Percentiles rank a stretch among this genome's conserved stretches.
Evolutionary conservation across 2,113 vertebrate genomes (phyloP).

Genomic region (Tricholaema leucomelas): DNA sequence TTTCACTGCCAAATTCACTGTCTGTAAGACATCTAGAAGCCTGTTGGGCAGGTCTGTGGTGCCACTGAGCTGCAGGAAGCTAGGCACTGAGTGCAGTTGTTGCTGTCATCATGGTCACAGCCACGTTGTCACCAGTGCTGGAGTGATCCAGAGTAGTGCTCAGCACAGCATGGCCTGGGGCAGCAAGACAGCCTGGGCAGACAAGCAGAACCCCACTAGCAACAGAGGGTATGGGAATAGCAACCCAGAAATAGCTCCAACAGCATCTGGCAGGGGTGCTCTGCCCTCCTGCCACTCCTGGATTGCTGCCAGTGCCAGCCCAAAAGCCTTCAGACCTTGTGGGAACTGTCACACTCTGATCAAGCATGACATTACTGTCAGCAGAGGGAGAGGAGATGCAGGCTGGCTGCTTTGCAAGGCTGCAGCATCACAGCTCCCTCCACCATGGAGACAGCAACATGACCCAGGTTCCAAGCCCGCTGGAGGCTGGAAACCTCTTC

Average conservation of each 20-base stretch:
- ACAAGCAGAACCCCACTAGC: neutral
- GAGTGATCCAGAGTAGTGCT: neutral
- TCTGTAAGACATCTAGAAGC: neutral
- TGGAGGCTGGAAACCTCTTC: neutral
- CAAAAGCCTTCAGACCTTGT: neutral
- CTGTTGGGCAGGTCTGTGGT: neutral
- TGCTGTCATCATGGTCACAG: neutral
- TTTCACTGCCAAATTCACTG: neutral
- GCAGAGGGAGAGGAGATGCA: neutral
- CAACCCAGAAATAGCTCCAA: neutral
- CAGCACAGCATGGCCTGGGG: neutral
- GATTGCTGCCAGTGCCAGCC: neutral
- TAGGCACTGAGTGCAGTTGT: neutral
- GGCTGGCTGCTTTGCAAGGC: neutral
- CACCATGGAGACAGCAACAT: rapidly evolving
- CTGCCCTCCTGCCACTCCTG: neutral
- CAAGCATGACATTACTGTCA: neutral
- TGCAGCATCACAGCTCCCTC: neutral
- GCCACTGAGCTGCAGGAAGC: rapidly evolving
- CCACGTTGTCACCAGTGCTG: neutral
- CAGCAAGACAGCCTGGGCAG: neutral
- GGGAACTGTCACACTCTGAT: neutral
- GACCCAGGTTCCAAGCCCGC: rapidly evolving
- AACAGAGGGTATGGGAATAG: neutral
- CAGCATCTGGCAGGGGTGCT: neutral